phyloP scores from a whole-genome alignment of 2,888 invertebrate species.

The Leptothorax acervorum region DNA sequence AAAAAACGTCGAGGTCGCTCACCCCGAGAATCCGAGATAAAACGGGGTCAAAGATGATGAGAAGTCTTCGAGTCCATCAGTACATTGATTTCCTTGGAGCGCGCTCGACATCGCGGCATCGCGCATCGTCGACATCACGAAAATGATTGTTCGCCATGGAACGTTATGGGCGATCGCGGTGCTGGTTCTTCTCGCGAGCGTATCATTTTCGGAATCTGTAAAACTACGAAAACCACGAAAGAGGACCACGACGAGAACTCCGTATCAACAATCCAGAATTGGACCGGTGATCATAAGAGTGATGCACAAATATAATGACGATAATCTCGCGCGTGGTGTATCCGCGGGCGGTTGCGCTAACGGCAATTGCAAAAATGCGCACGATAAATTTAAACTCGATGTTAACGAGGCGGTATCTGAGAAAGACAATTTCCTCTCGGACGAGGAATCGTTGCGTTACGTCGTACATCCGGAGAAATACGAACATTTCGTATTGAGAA shows the following conservation, averaged over 20 bases:
- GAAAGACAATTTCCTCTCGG: not conserved
- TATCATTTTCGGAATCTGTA: not conserved
- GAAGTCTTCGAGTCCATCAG: not conserved
- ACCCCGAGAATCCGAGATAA: slow-evolving; percentile 64
- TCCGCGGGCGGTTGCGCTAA: not conserved
- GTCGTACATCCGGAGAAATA: slow-evolving; percentile 22
- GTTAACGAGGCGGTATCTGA: not conserved
- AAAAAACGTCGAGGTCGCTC: slow-evolving; percentile 47
- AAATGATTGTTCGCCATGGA: slow-evolving; percentile 43
- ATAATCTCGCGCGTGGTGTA: not conserved
- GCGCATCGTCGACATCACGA: not conserved
- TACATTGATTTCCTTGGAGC: slow-evolving; percentile 25
- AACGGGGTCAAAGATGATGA: slow-evolving; percentile 57
- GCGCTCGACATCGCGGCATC: not conserved
- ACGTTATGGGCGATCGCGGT: not conserved
- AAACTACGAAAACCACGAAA: not conserved
- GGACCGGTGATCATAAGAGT: not conserved
- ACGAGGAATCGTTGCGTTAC: slow-evolving; percentile 22
- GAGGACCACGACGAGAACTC: not conserved
- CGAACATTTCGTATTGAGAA: slow-evolving; percentile 18
- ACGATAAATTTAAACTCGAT: not conserved
- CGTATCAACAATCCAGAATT: not conserved
- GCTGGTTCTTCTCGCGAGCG: slow-evolving; percentile 25
- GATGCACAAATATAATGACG: not conserved
- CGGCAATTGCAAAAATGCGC: not conserved